A percentile compares a stretch with the other conserved stretches of the same genome.
Conservation (phyloP, 2,888 invertebrate genomes). For the Seira ritae region DNA sequence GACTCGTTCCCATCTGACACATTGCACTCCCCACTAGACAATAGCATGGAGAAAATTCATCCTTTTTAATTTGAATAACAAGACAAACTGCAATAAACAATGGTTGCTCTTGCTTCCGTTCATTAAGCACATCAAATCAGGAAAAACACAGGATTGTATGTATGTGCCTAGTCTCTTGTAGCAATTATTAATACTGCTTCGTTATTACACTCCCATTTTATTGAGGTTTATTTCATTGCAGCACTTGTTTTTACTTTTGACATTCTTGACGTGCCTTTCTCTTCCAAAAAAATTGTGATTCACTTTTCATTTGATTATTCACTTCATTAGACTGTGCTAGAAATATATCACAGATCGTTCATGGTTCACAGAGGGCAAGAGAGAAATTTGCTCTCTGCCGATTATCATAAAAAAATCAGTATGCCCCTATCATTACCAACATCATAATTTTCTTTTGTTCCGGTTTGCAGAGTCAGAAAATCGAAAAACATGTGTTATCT, state of each 20-base stretch:
- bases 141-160: neutral
- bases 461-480: constrained; percentile 25
- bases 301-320: neutral
- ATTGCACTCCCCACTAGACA: neutral
- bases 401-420: neutral
- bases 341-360: too few species aligned
- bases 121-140: constrained; percentile 11
- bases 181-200: constrained; percentile 2
- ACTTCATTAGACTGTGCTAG: neutral
- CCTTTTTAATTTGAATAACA: constrained; percentile 16
- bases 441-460: constrained; percentile 32
- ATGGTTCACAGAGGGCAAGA: too few species aligned
- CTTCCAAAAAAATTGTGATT: constrained; percentile 2
- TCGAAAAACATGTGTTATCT: constrained; percentile 16
- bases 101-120: neutral
- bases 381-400: too few species aligned
- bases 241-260: neutral
- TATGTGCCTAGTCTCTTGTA: neutral
- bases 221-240: neutral
- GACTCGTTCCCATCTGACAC: constrained; percentile 6
- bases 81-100: constrained; percentile 12
- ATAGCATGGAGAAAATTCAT: constrained; percentile 4
- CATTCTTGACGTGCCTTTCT: constrained; percentile 5
- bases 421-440: constrained; percentile 4
- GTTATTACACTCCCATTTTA: neutral